Evolutionary conservation across 2,797 vertebrate species (phyloP), one percentile per base, ranked within the genome.

Genomic region (Cottoperca gobio): DNA sequence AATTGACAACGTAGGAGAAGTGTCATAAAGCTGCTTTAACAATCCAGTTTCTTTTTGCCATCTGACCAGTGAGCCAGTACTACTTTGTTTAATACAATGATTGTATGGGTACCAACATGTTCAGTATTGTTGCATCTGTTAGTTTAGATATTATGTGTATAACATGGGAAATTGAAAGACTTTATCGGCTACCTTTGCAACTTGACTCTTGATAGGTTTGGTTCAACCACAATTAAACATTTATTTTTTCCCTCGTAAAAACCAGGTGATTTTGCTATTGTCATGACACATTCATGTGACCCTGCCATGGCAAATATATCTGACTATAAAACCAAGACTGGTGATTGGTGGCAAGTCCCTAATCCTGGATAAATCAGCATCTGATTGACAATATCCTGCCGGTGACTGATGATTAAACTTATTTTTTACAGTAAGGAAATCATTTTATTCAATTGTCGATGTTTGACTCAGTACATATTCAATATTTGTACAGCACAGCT

Each of bases 241-340:
- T 77, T 45, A 66, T 67, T 59, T 78, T 57, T 58, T 46, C 17
- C 23, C 31, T 46, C 37, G 57, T 84, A 66, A 81, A 82, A 73
- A 24, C 0, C 65, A 40, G 61, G 21, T 11, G 1, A 74, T 78
- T 71, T 75, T 52, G n/a, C 52, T 3, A 3, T 12, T 67, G 65
- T 45, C 39, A 3, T 75, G 68, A 84, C 66, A 62, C 0, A 0
- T 55, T 84, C 86, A 91, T 82, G 73, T 80, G 88, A 90, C 43
- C 3, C n/a, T 37, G 21, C 39, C 13, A 40, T 64, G 60, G 66
- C 54, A 82, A 63, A 58, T 54, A 19, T 62, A 67, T 75, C 60
- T 54, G 77, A 61, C 45, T 35, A 70, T 86, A 78, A 89, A 83
- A 78, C 6, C 45, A 63, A 63, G 40, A 48, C 33, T 53, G 31